These are phyloP conservation scores for Pterocles gutturalis DNA, from an alignment of 2,113 vertebrate species.

Conservation along the genomic window DNA sequence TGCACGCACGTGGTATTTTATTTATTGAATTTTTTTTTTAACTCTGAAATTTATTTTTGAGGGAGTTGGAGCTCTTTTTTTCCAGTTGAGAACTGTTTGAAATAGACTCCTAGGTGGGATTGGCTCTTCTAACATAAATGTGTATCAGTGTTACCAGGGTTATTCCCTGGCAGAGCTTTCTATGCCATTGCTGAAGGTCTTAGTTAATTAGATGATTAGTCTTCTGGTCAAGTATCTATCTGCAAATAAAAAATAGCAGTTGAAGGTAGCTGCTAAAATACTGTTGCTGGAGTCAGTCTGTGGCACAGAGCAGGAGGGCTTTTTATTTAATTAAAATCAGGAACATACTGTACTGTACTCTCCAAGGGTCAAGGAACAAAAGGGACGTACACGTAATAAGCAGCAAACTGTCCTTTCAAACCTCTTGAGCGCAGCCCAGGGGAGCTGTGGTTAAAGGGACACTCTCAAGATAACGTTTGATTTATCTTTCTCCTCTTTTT, in stretches of 20 bases:
- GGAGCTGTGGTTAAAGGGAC: constrained; percentile 41
- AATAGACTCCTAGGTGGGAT: background rate
- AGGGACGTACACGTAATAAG: constrained; percentile 43
- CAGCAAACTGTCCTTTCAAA: constrained; percentile 56
- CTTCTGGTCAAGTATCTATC: constrained; percentile 56
- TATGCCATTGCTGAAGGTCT: constrained; percentile 35
- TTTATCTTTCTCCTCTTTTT: background rate
- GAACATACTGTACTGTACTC: constrained; percentile 59
- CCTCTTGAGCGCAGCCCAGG: constrained; percentile 29
- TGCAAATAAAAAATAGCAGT: constrained; percentile 53
- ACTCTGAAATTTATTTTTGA: background rate
- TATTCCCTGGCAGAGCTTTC: constrained; percentile 1
- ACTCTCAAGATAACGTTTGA: background rate
- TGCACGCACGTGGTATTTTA: background rate
- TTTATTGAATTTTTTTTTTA: background rate
- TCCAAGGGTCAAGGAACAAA: constrained; percentile 63
- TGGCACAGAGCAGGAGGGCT: constrained; percentile 41
- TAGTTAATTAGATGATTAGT: constrained; percentile 63
- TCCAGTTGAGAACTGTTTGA: background rate
- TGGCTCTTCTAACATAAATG: background rate
- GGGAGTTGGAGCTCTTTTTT: background rate
- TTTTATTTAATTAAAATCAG: constrained; percentile 69
- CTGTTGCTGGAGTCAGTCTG: constrained; percentile 47
- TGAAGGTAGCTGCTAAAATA: constrained; percentile 50
- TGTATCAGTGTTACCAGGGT: constrained; percentile 1